These are phyloP conservation scores for Theristicus caerulescens DNA, from an alignment of 2,113 vertebrate genomes.

Conservation along the genomic window DNA sequence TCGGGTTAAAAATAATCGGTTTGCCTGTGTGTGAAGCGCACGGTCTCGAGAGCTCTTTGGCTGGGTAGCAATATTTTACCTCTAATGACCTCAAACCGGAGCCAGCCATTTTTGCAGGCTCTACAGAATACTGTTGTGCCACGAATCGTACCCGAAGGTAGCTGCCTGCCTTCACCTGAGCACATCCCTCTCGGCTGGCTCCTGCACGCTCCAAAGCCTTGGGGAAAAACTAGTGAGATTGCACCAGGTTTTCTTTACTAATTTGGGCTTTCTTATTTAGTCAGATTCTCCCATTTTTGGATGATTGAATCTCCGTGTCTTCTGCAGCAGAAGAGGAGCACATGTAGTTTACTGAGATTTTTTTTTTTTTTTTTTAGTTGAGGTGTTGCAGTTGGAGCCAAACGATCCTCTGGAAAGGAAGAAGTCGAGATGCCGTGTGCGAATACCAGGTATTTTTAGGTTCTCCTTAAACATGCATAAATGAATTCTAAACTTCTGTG, in stretches of 20 bases:
- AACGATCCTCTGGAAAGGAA: background rate
- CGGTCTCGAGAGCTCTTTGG: slow-evolving; percentile 3
- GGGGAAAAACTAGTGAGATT: background rate
- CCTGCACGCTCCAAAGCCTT: accelerated
- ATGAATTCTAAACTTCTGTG: background rate
- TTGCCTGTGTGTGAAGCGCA: background rate
- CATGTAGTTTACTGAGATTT: background rate
- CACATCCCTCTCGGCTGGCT: background rate
- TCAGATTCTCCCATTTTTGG: background rate
- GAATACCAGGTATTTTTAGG: background rate
- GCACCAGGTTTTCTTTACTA: background rate
- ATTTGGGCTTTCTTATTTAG: background rate
- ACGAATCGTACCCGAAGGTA: background rate
- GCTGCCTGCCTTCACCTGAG: background rate
- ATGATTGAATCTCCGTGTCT: background rate
- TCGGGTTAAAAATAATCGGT: slow-evolving; percentile 44
- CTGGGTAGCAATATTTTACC: slow-evolving; percentile 60
- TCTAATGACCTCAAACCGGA: slow-evolving; percentile 39
- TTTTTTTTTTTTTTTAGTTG: background rate
- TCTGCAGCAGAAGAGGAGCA: background rate
- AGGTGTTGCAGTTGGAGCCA: background rate
- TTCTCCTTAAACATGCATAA: background rate
- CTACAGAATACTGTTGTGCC: background rate
- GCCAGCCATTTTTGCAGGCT: slow-evolving; percentile 43
- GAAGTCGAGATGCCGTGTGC: background rate